Evolutionary conservation across 2,113 vertebrate species (phyloP).

Genomic region (Sphaerodactylus townsendi): DNA sequence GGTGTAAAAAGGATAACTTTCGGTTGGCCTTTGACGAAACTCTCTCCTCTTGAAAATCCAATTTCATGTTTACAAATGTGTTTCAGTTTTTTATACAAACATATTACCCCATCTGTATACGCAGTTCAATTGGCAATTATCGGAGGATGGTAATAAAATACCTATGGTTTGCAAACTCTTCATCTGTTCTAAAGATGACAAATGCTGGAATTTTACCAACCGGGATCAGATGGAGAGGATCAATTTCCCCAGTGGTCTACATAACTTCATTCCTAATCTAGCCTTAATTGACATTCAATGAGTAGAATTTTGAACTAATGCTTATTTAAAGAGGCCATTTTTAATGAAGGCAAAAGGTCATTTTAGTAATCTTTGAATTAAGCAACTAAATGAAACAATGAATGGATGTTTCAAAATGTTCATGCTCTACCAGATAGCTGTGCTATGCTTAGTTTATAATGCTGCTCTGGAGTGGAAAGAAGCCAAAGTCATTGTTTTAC

Average conservation of each 20-base stretch:
- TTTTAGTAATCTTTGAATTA: conserved; percentile 60
- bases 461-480: conserved; percentile 42
- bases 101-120: conserved; percentile 12
- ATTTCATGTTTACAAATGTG: background rate
- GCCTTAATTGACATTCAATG: conserved; percentile 46
- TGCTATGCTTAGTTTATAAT: conserved; percentile 28
- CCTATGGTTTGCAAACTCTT: conserved; percentile 11
- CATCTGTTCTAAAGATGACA: conserved; percentile 42
- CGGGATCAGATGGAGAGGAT: conserved; percentile 30
- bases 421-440: conserved; percentile 31
- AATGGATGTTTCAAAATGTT: conserved; percentile 47
- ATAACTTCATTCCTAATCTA: conserved; percentile 48
- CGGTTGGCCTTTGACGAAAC: background rate
- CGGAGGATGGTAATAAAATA: conserved; percentile 16
- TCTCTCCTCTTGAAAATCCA: too few species aligned
- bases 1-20: too few species aligned
- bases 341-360: conserved; percentile 57
- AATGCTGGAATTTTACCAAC: conserved; percentile 36
- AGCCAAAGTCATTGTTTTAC: conserved; percentile 15
- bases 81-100: background rate
- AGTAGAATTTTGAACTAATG: conserved; percentile 55
- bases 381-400: conserved; percentile 46
- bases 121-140: conserved; percentile 23
- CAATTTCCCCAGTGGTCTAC: conserved; percentile 33
- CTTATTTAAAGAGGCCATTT: conserved; percentile 57